Evolutionary conservation across 1,140 invertebrate genomes (phyloP).

Genomic region (Aradophagus sp.): DNA sequence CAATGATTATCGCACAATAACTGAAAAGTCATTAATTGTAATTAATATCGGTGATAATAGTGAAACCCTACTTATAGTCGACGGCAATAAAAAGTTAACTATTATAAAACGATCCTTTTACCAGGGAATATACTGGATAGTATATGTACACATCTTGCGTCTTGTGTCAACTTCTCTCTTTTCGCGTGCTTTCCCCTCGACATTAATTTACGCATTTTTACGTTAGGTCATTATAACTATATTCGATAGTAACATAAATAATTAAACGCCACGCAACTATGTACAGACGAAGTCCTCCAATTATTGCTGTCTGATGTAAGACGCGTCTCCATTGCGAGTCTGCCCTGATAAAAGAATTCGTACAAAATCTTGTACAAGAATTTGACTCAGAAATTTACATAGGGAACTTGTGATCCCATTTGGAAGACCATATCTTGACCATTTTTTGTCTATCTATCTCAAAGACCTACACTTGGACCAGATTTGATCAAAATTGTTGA

Average conservation of each 20-base stretch:
- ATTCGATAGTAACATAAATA: slow-evolving; percentile 70
- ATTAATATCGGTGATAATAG: slow-evolving; percentile 42
- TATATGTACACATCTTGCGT: slow-evolving; percentile 66
- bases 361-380: too few species aligned
- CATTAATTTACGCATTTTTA: slow-evolving; percentile 67
- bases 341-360: too few species aligned
- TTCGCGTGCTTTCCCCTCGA: neutral
- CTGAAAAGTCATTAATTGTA: slow-evolving; percentile 57
- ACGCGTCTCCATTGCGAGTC: slow-evolving; percentile 38
- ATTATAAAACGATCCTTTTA: slow-evolving; percentile 69
- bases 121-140: slow-evolving; percentile 67
- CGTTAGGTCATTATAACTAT: slow-evolving; percentile 65
- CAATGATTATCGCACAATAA: slow-evolving; percentile 65
- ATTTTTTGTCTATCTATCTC: too few species aligned
- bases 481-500: too few species aligned
- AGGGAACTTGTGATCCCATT: too few species aligned
- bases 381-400: too few species aligned
- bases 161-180: slow-evolving; percentile 2
- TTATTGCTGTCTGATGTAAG: slow-evolving; percentile 42
- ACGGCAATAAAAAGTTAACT: slow-evolving; percentile 72
- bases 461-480: too few species aligned
- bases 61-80: slow-evolving; percentile 60
- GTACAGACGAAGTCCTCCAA: slow-evolving; percentile 63
- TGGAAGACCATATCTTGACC: too few species aligned
- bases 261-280: slow-evolving; percentile 69